Base-by-base conservation (phyloP, 2,797 vertebrate genomes). In the Sebastes oblongus region DNA sequence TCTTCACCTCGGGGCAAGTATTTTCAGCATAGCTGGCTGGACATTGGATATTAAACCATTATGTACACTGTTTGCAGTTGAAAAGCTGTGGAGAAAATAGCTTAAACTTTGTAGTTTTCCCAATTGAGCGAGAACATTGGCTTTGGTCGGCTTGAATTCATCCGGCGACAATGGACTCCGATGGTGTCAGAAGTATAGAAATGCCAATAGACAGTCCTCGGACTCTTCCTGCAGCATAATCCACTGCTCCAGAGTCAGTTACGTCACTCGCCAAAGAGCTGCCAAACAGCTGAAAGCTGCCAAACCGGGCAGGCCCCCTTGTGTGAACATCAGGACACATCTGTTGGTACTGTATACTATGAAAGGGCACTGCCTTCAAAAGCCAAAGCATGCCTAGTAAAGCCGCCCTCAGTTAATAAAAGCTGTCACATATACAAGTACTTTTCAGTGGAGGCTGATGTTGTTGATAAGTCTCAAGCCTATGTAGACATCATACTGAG, bases 301-400 rank as follows among this genome's bases (percentile, higher is more conserved):
- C 88, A 90, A 72, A 81, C 52, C 1, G 22, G 79, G 78, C 72
- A 82, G 62, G 61, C 83, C 86, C 85, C 86, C 88, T 62, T 61
- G 68, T 88, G 83, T 80, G 83, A 89, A 83, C 83, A 83, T 91
- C 87, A 89, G 78, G 77, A 81, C 84, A 59, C 82, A 89, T 89
- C 83, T 90, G 77, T 89, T 76, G 86, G 70, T 80, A 65, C 77
- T 88, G 76, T 73, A 86, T 76, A 30, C 76, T 69, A 61, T 75
- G 22, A 87, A 90, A 88, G 62, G 78, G 32, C 42, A n/a, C 75
- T 55, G 78, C 56, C 67, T 80, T 85, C 60, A 83, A 78, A 77
- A 72, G 59, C 71, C 74, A 66, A 62, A 77, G 27, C 64, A 46
- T 24, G 39, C 62, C 78, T 55, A 29, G 65, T 66, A 50, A 89